Evolutionary conservation across 2,113 vertebrate species (phyloP), one percentile per base, ranked within the genome.

Genomic region (Trogon melanurus): DNA sequence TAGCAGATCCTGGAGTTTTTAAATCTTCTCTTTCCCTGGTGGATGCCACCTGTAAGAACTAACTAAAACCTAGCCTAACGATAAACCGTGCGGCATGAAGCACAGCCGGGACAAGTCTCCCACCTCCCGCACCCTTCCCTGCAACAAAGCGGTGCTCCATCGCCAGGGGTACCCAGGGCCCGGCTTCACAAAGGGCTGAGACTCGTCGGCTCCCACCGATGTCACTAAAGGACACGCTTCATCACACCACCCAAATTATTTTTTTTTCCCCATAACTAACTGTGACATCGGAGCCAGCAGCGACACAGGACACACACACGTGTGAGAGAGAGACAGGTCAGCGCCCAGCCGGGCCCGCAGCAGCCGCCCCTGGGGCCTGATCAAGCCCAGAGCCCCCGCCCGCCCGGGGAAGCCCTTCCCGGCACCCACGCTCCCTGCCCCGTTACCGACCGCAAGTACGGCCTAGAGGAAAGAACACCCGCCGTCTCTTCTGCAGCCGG

Each of bases 211-310:
- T 74, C 34, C 44, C 51, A 51, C 11, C 1, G 1, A 57, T 2
- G 3, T 34, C 27, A 22, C 38, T 38, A 18, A 41, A 85, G 26
- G 36, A 18, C 21, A 64, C 7, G 3, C 2, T n/a, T 50, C n/a
- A 38, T 79, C 51, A 62, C 23, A 16, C 10, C 9, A 36, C 0
- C 4, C 2, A 3, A 2, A 13, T 16, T 36, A 41, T 41, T 41
- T 41, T 41, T 41, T 29, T 36, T n/a, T 13, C 17, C 41, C 58
- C 44, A 16, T 41, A 17, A 2, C 26, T 48, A 72, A 72, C 45
- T 19, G 27, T 27, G 48, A 56, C 10, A 53, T 4, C 5, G 4
- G 21, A 66, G 74, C 47, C 66, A 32, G 58, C 29, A 48, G n/a
- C 1, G 5, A 30, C 6, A 45, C 29, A 27, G 62, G 36, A 56